A percentile compares a stretch with the other conserved stretches of the same genome.
These are phyloP conservation scores for Cryptocephalus moraei DNA, from an alignment of 2,888 invertebrate genomes.

Conservation along the genomic window DNA sequence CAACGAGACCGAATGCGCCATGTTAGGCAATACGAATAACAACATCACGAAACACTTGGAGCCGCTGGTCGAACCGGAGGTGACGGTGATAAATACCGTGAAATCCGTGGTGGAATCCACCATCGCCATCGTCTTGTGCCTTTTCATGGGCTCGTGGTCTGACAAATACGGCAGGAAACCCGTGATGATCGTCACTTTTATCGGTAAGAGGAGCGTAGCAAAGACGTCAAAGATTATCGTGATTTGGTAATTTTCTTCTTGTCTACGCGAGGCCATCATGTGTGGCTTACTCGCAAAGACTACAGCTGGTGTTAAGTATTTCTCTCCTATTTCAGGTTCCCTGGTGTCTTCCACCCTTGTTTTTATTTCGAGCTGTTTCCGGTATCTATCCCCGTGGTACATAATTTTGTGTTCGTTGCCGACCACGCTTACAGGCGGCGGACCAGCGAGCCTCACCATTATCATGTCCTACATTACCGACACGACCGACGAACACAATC, in stretches of 20 bases:
- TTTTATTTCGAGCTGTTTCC: neutral
- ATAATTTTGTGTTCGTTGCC: slow-evolving; percentile 47
- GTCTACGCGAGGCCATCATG: too few species aligned
- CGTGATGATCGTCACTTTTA: slow-evolving; percentile 50
- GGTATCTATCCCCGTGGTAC: slow-evolving; percentile 25
- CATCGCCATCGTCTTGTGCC: slow-evolving; percentile 55
- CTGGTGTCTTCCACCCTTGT: too few species aligned
- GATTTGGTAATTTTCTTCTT: too few species aligned
- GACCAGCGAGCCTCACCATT: slow-evolving; percentile 50
- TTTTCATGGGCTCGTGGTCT: slow-evolving; percentile 75
- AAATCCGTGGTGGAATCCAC: slow-evolving; percentile 53
- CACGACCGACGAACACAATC: slow-evolving; percentile 45
- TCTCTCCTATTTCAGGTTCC: too few species aligned
- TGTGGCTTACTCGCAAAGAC: too few species aligned
- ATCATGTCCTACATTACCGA: slow-evolving; percentile 49
- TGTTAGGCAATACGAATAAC: slow-evolving; percentile 48
- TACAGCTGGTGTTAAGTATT: too few species aligned
- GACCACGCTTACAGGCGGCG: slow-evolving; percentile 48
- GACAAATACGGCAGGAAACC: slow-evolving; percentile 70
- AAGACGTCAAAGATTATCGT: too few species aligned
- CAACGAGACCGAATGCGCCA: slow-evolving; percentile 48
- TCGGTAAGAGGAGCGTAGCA: too few species aligned
- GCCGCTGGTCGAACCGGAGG: slow-evolving; percentile 53
- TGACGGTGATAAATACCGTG: slow-evolving; percentile 52
- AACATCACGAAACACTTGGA: slow-evolving; percentile 40